These are phyloP conservation scores for Philypnodon macrostomus DNA, from an alignment of 2,797 vertebrate species.

Conservation along the genomic window DNA sequence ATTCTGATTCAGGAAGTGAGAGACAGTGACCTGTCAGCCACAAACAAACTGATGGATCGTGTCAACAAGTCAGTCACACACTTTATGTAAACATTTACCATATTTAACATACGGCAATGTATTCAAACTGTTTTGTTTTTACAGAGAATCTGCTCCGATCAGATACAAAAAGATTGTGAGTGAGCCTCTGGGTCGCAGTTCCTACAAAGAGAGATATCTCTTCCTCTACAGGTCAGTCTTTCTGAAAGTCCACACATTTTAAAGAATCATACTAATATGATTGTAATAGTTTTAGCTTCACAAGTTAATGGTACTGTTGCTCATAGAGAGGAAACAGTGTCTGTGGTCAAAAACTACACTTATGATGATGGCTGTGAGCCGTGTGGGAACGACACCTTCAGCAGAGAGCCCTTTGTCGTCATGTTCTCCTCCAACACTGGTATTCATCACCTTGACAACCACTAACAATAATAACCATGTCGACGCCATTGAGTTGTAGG, in stretches of 20 bases:
- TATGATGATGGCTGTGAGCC: conserved; percentile 80
- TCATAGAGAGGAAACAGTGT: conserved; percentile 77
- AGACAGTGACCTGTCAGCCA: conserved; percentile 84
- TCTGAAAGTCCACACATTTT: too few species aligned
- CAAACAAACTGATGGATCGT: conserved; percentile 78
- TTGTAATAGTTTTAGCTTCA: too few species aligned
- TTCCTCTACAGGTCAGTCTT: conserved; percentile 96
- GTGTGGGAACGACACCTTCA: conserved; percentile 79
- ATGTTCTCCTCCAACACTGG: conserved; percentile 78
- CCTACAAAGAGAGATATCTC: conserved; percentile 90
- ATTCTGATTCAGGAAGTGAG: conserved; percentile 90
- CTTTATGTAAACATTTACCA: not conserved
- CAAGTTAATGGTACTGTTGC: conserved; percentile 5
- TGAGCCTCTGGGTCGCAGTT: conserved; percentile 80
- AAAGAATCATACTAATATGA: too few species aligned
- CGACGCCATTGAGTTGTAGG: too few species aligned
- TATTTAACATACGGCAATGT: not conserved
- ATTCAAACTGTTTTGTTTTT: too few species aligned
- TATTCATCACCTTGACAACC: too few species aligned
- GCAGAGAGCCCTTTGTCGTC: conserved; percentile 85
- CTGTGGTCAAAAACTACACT: conserved; percentile 80
- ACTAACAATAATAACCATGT: too few species aligned
- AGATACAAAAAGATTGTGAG: conserved; percentile 78
- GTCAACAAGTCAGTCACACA: conserved; percentile 82
- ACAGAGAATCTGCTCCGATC: conserved; percentile 56